Base-by-base conservation (phyloP, 2,888 invertebrate genomes). In the Perizoma affinitatum region DNA sequence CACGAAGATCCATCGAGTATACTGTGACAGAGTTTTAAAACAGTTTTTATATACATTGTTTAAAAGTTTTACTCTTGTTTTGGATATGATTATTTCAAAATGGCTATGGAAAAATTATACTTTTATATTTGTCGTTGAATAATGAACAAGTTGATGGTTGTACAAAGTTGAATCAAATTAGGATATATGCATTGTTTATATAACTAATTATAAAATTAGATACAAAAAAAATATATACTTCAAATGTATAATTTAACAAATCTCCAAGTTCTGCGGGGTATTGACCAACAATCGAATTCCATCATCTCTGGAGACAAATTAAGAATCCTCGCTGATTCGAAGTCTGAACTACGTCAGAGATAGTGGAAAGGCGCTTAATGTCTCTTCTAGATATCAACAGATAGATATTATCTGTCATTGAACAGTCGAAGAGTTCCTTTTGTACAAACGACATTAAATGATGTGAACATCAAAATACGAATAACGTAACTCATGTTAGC, bases 401-500 rank as follows among this genome's bases (percentile, higher is more conserved):
- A 22, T 22, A 3, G 22, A 22, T 22, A 22, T 48, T 48, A 48
- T 48, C 48, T 36, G 36, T 36, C 35, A 44, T 22, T 2, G 22
- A 22, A 22, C 22, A 22, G 22, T 22, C 22, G 22, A 22, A 22
- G 1, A 22, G 22, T 22, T 3, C 22, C 22, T 22, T 22, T 22
- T 22, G 22, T 22, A 22, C 22, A 22, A 22, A 22, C 22, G 22
- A 22, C 22, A 22, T 22, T 22, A 22, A 22, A 22, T 22, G 22
- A 49, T 49, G 40, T 49, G 42, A 22, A 40, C 41, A 43, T 43
- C 11, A 49, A 53, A 41, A 49, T 46, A 58, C 58, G 58, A 52
- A 54, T 53, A 50, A 57, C 22, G 45, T 49, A 56, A 56, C 44
- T 43, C 55, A 61, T 57, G 55, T 50, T 57, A 66, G 58, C 78